Evolutionary conservation across 2,888 invertebrate genomes (phyloP).

Genomic region (Charanyca ferruginea): DNA sequence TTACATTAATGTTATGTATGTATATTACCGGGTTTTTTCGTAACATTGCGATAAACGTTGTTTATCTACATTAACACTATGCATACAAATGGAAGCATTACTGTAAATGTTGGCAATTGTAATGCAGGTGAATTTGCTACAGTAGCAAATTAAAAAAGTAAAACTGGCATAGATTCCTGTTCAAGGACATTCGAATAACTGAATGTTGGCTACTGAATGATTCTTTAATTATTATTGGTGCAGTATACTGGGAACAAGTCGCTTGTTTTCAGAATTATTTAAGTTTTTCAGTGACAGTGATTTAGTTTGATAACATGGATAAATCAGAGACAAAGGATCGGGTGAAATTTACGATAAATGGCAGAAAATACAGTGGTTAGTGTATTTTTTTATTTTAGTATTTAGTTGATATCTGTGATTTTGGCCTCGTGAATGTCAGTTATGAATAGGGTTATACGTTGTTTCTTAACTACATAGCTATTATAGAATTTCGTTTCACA

Average conservation of each 20-base stretch:
- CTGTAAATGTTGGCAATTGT: neutral
- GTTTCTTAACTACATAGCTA: too few relatives aligned
- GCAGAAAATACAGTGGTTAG: constrained; percentile 68
- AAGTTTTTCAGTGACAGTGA: neutral
- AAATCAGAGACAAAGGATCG: constrained; percentile 60
- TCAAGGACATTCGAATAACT: neutral
- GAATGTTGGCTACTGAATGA: neutral
- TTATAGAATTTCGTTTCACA: too few relatives aligned
- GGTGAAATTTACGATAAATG: constrained; percentile 70
- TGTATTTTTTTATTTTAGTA: neutral
- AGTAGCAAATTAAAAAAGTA: too few relatives aligned
- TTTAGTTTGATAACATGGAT: constrained; percentile 8
- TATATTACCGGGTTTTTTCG: neutral
- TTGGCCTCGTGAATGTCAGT: too few relatives aligned
- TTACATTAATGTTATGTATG: neutral
- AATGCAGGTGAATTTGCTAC: neutral
- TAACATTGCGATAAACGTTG: neutral
- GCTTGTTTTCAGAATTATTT: neutral
- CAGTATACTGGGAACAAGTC: neutral
- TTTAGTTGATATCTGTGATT: too few relatives aligned
- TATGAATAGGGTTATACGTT: too few relatives aligned
- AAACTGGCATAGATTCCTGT: neutral
- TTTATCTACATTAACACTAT: neutral
- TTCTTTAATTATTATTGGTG: neutral
- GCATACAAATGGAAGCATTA: neutral